Conservation (phyloP, 2,888 invertebrate genomes). For the Drosophila anomelani region DNA sequence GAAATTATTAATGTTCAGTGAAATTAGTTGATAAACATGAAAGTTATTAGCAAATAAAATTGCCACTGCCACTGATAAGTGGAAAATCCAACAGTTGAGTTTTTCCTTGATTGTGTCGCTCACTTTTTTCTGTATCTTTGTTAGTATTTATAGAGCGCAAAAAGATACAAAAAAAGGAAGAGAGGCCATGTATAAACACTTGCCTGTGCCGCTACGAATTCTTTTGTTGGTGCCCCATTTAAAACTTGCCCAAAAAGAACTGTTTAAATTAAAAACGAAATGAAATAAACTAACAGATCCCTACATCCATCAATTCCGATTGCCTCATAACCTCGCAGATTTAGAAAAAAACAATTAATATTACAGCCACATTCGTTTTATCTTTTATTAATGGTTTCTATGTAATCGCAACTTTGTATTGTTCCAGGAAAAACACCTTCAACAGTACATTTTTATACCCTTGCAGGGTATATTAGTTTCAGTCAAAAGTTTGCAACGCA, state of each 20-base stretch:
- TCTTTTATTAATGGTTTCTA: neutral
- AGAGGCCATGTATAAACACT: conserved; percentile 14
- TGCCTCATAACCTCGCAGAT: neutral
- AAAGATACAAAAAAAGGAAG: neutral
- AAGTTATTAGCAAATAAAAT: neutral
- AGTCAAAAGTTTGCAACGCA: too few relatives aligned
- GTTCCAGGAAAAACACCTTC: neutral
- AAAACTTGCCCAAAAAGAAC: neutral
- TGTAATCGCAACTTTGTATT: neutral
- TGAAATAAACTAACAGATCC: neutral
- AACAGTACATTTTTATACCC: neutral
- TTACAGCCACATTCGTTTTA: neutral
- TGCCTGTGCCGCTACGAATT: neutral
- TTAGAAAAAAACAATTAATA: neutral
- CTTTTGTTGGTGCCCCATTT: conserved; percentile 12
- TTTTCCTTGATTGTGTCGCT: neutral
- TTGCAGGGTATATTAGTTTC: too few relatives aligned
- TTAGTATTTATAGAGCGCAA: neutral
- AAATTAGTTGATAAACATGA: neutral
- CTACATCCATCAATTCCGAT: neutral
- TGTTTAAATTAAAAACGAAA: conserved; percentile 2
- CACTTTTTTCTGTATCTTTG: conserved; percentile 20
- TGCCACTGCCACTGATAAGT: neutral
- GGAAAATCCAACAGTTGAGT: neutral
- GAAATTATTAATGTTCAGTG: neutral